phyloP scores from a whole-genome alignment of 2,797 vertebrate species.

The Sebastes oblongus region DNA sequence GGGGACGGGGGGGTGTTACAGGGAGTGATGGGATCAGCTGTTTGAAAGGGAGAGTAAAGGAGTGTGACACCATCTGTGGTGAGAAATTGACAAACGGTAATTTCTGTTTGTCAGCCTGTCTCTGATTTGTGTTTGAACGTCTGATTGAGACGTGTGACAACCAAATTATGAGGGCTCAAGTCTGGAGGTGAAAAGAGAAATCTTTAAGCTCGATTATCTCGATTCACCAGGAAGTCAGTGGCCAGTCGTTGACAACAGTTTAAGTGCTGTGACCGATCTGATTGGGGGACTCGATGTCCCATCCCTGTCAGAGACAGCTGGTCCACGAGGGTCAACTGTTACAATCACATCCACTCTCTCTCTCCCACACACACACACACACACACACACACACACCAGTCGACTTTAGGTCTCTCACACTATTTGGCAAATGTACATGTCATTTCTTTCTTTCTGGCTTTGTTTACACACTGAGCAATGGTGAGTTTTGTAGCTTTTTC shows the following conservation, averaged over 20 bases:
- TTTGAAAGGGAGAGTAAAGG: constrained; percentile 43
- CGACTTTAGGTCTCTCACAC: background rate
- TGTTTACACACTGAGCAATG: constrained; percentile 30
- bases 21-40: constrained; percentile 61
- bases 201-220: background rate
- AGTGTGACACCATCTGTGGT: constrained; percentile 53
- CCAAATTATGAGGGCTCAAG: background rate
- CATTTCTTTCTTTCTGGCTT: background rate
- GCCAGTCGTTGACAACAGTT: background rate
- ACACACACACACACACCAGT: background rate
- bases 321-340: constrained; percentile 39
- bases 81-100: constrained; percentile 36
- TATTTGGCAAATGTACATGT: background rate
- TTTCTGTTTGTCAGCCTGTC: constrained; percentile 3
- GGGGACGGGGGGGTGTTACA: background rate
- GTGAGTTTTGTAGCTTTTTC: constrained; percentile 49
- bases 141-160: background rate
- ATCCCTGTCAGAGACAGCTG: constrained; percentile 70
- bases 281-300: background rate
- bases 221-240: background rate
- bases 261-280: background rate
- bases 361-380: background rate
- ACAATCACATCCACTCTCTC: background rate
- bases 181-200: background rate
- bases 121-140: constrained; percentile 3